Evolutionary conservation across 2,797 vertebrate species (phyloP), one percentile per base, ranked within the genome.

Genomic region (Chelon auratus): DNA sequence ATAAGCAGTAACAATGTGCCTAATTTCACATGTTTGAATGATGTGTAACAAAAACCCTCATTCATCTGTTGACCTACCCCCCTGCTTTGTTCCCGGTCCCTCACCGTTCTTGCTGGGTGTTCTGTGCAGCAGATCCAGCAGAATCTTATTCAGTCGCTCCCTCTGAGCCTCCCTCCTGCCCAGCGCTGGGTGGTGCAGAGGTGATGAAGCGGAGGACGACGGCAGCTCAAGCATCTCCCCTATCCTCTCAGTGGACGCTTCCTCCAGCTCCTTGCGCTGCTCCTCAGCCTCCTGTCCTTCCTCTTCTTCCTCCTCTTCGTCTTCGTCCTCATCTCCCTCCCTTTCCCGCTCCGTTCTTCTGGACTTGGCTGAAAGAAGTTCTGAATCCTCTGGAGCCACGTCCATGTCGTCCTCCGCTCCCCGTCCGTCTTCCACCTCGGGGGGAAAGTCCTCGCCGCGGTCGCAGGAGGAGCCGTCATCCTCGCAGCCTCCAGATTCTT

Each of bases 51-150:
- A 22, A 9, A 65, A 77, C 65, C 81, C 80, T 78, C 9, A 72
- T 45, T 74, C 18, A 26, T 79, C 78, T 60, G 86, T 78, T 55
- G 86, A 89, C 89, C 86, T 83, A 81, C 85, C 85, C 86, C 88
- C 87, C 87, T 84, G 81, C 80, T 84, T 75, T 55, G 87, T 80
- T 80, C 86, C 83, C 80, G 79, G 50, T 78, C 80, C 85, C 96
- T 97, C 92, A 98, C 97, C 97, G 5, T 97, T 98, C 93, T 98
- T 99, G 89, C 93, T 96, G 86, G 97, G 97, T 62, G 95, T 96
- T 91, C 96, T 96, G 82, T 98, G 96, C 53, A 99, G 94, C 79
- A 99, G 94, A 77, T 91, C 93, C 67, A 98, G 94, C 75, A 99
- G 91, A 61, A 99, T 98, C 86, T 97, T 97, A 91, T 99, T 98